Conservation (phyloP, 2,888 invertebrate genomes). For the Imbricaverruca yamaguchii region DNA sequence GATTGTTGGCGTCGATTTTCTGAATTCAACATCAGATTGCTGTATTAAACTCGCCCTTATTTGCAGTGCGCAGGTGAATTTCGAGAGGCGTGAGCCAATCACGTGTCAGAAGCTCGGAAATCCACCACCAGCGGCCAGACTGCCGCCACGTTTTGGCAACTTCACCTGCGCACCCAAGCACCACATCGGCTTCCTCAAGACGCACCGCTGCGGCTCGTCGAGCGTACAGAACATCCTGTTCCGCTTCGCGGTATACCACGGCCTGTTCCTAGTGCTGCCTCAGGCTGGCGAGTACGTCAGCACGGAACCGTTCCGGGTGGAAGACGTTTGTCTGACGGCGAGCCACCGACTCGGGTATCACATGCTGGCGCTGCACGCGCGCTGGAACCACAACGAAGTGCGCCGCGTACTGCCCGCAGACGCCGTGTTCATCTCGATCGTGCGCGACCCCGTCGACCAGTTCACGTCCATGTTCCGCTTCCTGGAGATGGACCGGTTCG, state of each 20-base stretch:
- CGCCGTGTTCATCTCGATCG: conserved; percentile 35
- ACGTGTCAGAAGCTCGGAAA: too few species aligned
- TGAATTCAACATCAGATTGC: too few species aligned
- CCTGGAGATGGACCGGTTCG: conserved; percentile 33
- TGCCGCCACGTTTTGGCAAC: too few species aligned
- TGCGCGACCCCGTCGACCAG: conserved; percentile 36
- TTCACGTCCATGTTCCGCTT: conserved; percentile 37
- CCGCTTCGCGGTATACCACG: conserved; percentile 34
- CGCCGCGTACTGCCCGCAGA: conserved; percentile 34
- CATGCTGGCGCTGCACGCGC: conserved; percentile 35
- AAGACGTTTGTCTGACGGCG: conserved; percentile 29
- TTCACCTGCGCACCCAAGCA: conserved; percentile 32
- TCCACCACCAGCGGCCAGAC: too few species aligned
- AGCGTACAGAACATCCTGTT: conserved; percentile 38
- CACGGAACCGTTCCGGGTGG: conserved; percentile 34
- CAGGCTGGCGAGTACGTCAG: conserved; percentile 36
- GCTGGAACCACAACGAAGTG: conserved; percentile 32
- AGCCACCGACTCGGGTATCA: conserved; percentile 33
- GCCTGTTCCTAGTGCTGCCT: conserved; percentile 36
- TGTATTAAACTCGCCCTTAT: too few species aligned
- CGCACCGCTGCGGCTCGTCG: conserved; percentile 38
- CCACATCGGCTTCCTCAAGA: conserved; percentile 38
- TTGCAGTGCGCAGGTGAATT: too few species aligned
- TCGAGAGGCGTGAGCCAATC: too few species aligned
- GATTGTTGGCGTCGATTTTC: too few species aligned